Conservation (phyloP, 2,797 vertebrate genomes). For the Sebastolobus altivelis region DNA sequence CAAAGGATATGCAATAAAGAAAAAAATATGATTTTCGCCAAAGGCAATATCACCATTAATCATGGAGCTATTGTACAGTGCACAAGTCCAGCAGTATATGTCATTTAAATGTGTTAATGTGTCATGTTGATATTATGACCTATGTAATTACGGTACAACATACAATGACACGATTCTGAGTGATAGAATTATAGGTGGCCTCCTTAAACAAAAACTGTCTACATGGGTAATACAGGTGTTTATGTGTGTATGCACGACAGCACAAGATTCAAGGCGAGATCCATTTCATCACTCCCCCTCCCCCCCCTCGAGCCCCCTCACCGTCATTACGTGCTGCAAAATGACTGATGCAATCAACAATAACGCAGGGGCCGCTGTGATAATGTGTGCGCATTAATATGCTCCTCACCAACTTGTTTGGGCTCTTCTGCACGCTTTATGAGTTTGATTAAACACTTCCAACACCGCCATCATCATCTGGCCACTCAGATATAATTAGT, state of each 20-base stretch:
- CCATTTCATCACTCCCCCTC: constrained; percentile 47
- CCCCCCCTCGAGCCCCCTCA: background rate
- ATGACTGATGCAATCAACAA: constrained; percentile 71
- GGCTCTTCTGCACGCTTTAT: constrained; percentile 70
- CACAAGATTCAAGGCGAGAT: constrained; percentile 26
- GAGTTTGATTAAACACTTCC: constrained; percentile 84
- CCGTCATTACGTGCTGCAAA: constrained; percentile 44
- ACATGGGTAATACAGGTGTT: background rate
- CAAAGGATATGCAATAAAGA: too few relatives aligned
- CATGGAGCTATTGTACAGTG: background rate
- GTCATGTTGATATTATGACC: background rate
- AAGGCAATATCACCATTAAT: background rate
- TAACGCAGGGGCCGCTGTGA: constrained; percentile 23
- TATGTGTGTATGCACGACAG: constrained; percentile 14
- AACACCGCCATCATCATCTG: constrained; percentile 71
- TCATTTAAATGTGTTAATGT: background rate
- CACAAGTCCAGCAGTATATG: too few relatives aligned
- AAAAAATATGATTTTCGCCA: too few relatives aligned
- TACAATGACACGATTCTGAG: background rate
- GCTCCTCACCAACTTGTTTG: constrained; percentile 71
- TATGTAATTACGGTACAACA: background rate
- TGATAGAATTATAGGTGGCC: background rate
- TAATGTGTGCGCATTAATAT: constrained; percentile 69
- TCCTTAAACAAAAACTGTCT: background rate
- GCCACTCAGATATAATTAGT: constrained; percentile 80